A percentile compares a stretch with the other conserved stretches of the same genome.
Evolutionary conservation across 2,888 invertebrate species (phyloP).

Genomic region (Oxytorus armatus): DNA sequence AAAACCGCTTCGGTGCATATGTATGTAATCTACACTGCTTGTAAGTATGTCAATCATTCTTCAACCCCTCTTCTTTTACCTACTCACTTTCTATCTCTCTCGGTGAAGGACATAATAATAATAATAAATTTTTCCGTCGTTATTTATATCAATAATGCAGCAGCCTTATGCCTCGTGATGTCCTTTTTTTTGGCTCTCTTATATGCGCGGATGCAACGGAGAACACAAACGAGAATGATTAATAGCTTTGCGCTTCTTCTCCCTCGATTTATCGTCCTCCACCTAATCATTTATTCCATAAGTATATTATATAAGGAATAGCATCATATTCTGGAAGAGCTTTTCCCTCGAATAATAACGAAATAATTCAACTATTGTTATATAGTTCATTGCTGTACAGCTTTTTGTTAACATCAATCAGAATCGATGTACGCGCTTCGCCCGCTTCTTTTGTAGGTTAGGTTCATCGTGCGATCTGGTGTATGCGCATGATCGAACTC

Average conservation of each 20-base stretch:
- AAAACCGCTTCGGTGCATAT: constrained; percentile 10
- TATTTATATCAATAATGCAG: constrained; percentile 64
- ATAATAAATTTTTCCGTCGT: constrained; percentile 50
- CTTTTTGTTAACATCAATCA: background rate
- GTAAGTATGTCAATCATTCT: constrained; percentile 34
- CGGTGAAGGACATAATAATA: constrained; percentile 24
- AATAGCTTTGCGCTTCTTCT: constrained; percentile 34
- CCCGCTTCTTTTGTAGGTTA: no score
- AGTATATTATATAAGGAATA: background rate
- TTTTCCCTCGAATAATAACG: background rate
- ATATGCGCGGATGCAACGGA: constrained; percentile 20
- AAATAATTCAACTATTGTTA: background rate
- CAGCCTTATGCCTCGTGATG: constrained; percentile 60
- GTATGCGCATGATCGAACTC: no score
- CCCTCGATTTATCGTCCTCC: constrained; percentile 22
- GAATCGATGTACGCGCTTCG: no score
- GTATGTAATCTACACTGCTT: constrained; percentile 8
- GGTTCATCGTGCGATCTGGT: no score
- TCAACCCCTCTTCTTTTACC: no score
- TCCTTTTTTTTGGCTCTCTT: constrained; percentile 34
- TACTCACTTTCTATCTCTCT: background rate
- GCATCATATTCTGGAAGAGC: background rate
- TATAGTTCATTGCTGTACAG: background rate
- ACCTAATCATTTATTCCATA: constrained; percentile 21
- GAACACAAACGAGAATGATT: constrained; percentile 47